Base-by-base conservation (phyloP, 2,888 invertebrate species). In the Blastobasis adustella region DNA sequence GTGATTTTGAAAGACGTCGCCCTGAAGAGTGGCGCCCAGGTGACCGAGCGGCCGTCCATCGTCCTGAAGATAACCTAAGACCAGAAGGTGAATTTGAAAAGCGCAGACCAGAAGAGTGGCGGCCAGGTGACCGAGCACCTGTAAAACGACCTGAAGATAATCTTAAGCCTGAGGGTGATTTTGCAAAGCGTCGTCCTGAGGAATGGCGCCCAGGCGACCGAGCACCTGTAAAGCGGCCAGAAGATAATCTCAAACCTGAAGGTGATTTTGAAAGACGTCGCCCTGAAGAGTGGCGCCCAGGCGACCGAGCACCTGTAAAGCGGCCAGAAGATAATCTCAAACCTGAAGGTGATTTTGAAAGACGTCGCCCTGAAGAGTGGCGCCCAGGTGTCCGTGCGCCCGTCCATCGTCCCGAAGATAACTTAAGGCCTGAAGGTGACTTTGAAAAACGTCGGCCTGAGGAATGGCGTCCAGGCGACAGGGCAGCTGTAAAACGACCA, bases 261-360 rank as follows among this genome's bases (percentile, higher is more conserved):
- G 89, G 90, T 1, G 80, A 88, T 1, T 90, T 90, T 54, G 78
- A 77, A 45, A 65, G 69, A 37, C 79, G 76, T 3, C 56, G 67
- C 45, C 72, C 76, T 38, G 79, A 86, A 9, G 62, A 77, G 53
- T 90, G 89, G 85, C 64, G 67, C 40, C 90, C 87, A 10, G 90
- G 83, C 37, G 91, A 91, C 59, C 72, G 90, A 50, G 88, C 79
- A 36, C 75, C 76, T 37, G 79, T 76, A 5, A 90, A 79, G 58
- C 92, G 87, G 56, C 93, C 91, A 0, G 70, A 85, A 60, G 92
- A 84, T 57, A 92, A 92, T 63, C 66, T 92, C 0, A 82, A 73
- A 54, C 84, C 90, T 0, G 91, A 92, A 71, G 92, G 92, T 1
- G 88, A 90, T 0, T 91, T 91, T 63, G 78, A 86, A 52, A 69